These are phyloP conservation scores for Podotricha telesiphe DNA, from an alignment of 2,888 invertebrate species.

Conservation along the genomic window DNA sequence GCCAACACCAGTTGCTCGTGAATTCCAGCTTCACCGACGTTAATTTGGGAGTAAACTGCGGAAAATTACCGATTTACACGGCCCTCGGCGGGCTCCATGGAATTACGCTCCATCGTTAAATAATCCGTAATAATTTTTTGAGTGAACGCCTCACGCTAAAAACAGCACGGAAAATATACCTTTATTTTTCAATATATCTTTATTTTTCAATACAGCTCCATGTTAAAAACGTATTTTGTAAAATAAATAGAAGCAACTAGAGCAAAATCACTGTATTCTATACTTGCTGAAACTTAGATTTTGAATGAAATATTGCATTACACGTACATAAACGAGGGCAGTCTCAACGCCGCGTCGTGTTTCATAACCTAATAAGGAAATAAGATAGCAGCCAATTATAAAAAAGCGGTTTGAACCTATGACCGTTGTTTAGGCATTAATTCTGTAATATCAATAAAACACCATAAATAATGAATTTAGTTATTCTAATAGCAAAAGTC, in stretches of 20 bases:
- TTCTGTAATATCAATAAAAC: neutral
- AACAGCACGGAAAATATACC: neutral
- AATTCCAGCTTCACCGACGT: conserved; percentile 41
- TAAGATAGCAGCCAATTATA: no score
- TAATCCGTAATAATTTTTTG: conserved; percentile 17
- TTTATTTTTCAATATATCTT: neutral
- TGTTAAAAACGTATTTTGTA: neutral
- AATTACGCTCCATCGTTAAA: conserved; percentile 10
- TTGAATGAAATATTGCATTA: no score
- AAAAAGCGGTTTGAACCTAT: neutral
- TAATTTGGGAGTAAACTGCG: conserved; percentile 53
- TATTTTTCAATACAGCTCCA: neutral
- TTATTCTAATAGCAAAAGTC: neutral
- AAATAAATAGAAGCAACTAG: neutral
- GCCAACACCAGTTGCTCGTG: conserved; percentile 48
- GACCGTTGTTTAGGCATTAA: neutral
- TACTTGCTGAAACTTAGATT: no score
- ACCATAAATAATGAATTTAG: neutral
- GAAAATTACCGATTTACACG: conserved; percentile 50
- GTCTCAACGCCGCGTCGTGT: no score
- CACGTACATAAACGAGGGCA: no score
- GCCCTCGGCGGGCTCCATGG: conserved; percentile 6
- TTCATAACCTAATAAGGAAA: no score
- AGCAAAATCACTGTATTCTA: neutral
- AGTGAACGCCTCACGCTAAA: conserved; percentile 8